phyloP scores from a whole-genome alignment of 2,888 invertebrate species.

The Tetanocera ferruginea region DNA sequence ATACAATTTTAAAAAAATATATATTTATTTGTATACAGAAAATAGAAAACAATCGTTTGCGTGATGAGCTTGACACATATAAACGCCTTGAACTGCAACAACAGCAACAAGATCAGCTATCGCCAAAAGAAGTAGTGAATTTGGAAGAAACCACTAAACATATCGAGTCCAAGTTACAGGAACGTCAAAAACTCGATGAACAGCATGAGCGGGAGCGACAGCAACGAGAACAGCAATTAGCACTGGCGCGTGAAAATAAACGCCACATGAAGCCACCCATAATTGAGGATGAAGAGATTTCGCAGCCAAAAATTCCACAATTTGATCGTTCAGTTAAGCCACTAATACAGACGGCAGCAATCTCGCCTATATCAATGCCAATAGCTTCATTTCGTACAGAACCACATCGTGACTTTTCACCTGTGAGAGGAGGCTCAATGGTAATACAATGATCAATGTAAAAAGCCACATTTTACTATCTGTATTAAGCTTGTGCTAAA shows the following conservation, averaged over 20 bases:
- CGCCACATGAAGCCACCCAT: constrained; percentile 63
- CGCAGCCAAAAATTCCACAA: constrained; percentile 68
- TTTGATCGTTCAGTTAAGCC: constrained; percentile 78
- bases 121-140: constrained; percentile 56
- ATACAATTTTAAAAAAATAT: background rate
- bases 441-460: constrained; percentile 65
- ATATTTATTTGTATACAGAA: constrained; percentile 66
- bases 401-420: constrained; percentile 74
- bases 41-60: constrained; percentile 74
- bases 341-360: constrained; percentile 33
- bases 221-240: constrained; percentile 72
- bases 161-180: constrained; percentile 71
- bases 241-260: constrained; percentile 71
- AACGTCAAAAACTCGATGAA: constrained; percentile 71
- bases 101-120: constrained; percentile 58
- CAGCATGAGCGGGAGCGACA: constrained; percentile 71
- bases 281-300: constrained; percentile 34
- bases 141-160: constrained; percentile 68
- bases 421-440: constrained; percentile 72
- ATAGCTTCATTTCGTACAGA: constrained; percentile 49
- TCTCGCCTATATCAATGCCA: constrained; percentile 56
- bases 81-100: constrained; percentile 72
- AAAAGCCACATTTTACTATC: background rate
- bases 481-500: background rate
- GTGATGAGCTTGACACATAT: constrained; percentile 73